Evolutionary conservation across 2,797 vertebrate species (phyloP).

Genomic region (Pelodytes ibericus): DNA sequence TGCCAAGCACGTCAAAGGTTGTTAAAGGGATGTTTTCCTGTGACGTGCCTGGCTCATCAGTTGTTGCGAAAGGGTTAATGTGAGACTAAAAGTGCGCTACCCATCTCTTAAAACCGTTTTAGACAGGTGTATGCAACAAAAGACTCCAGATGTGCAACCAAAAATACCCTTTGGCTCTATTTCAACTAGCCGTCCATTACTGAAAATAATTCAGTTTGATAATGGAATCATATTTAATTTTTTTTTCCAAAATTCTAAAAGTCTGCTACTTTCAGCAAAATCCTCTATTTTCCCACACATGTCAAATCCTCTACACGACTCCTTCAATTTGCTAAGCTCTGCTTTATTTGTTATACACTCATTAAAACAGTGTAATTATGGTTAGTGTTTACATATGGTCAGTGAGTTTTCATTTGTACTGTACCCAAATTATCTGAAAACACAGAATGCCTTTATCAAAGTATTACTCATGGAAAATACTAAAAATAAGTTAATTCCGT

Average conservation of each 20-base stretch:
- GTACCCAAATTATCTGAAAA: constrained; percentile 10
- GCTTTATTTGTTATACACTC: neutral
- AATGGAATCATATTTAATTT: neutral
- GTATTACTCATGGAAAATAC: constrained; percentile 30
- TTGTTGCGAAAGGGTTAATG: no score
- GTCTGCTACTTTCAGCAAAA: neutral
- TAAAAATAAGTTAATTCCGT: constrained; percentile 36
- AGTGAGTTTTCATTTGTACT: constrained; percentile 14
- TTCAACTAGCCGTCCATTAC: no score
- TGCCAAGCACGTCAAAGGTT: no score
- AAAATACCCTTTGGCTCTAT: no score
- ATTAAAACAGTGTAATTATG: constrained; percentile 11
- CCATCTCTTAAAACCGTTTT: no score
- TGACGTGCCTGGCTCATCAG: no score
- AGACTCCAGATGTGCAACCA: no score
- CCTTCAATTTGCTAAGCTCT: constrained; percentile 3
- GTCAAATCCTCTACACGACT: neutral
- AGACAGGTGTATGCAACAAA: no score
- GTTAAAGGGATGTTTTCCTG: no score
- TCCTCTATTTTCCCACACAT: neutral
- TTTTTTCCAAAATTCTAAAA: neutral
- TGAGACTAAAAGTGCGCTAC: no score
- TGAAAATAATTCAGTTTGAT: no score
- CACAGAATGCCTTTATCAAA: constrained; percentile 14
- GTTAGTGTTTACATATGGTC: neutral